Base-by-base conservation (phyloP, 37 sponge, comb jelly and placozoan species). In the Hormiphora californensis region DNA sequence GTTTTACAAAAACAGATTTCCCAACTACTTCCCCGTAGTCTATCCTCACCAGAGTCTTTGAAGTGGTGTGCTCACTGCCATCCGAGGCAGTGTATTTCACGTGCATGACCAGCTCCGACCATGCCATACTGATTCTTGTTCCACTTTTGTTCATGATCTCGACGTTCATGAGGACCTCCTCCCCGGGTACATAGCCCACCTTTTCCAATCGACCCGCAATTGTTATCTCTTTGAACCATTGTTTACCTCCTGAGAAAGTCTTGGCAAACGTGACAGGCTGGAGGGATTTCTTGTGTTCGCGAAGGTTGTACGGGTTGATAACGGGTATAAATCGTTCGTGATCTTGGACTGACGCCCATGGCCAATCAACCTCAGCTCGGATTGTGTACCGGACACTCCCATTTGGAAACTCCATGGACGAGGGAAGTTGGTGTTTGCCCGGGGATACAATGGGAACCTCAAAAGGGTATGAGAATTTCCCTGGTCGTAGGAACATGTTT, bases 331-430 rank as follows among this genome's bases (percentile, higher is more conserved):
- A 4, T 4, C 61, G 9, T 30, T 57, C 61, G 23, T 57, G 61
- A 4, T 57, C 61, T 15, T 57, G 61, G 27, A 15, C 61, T 57
- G n/a, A 5, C 9, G 61, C 61, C 61, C 61, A 57, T 21, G 61
- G 61, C 61, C 61, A 57, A 30, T 57, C 61, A 5, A 57, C n/a
- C 61, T 57, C 61, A 4, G 61, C 61, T 57, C 27, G n/a, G n/a
- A 57, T 23, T 23, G n/a, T 28, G n/a, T 57, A 57, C 27, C 61
- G 7, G 61, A 15, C n/a, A 30, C n/a, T 5, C n/a, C 61, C 61
- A 5, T 57, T 57, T 23, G 61, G 61, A 5, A 57, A 57, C n/a
- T 57, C 61, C 61, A 57, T 57, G n/a, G 61, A 57, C 3, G 61
- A 57, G 27, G 61, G 61, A 5, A 57, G 61, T 30, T 57, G 7